Percentiles rank a stretch among this genome's conserved stretches.
phyloP scores from a whole-genome alignment of 2,797 vertebrate species.

The Gorsachius magnificus region DNA sequence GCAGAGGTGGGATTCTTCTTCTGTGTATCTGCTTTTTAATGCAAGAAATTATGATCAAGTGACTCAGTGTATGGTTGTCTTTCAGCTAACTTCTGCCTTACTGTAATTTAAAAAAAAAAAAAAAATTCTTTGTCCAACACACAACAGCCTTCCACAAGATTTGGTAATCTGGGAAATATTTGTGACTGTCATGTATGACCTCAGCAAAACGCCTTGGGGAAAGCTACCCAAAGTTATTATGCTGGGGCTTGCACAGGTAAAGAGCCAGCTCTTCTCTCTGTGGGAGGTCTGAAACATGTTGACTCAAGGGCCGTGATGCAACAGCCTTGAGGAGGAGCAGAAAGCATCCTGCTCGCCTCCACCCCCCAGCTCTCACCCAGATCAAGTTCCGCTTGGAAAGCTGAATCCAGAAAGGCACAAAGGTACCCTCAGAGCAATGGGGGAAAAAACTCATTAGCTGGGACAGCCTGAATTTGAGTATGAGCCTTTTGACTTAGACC shows the following conservation, averaged over 20 bases:
- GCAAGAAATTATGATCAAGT: not conserved
- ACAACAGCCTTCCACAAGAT: not conserved
- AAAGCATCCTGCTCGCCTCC: not conserved
- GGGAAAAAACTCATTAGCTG: not conserved
- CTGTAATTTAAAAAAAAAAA: not conserved
- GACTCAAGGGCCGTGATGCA: not conserved
- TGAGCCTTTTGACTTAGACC: not conserved
- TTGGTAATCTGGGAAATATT: conserved; percentile 8
- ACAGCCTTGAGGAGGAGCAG: conserved; percentile 4
- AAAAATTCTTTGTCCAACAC: not conserved
- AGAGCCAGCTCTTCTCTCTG: not conserved
- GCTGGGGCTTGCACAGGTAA: not conserved
- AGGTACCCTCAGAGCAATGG: not conserved
- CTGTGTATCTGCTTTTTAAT: not conserved
- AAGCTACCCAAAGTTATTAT: not conserved
- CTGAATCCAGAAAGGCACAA: not conserved
- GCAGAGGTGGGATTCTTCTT: not conserved
- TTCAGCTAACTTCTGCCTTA: not conserved
- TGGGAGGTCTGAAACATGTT: conserved; percentile 54
- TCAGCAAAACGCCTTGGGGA: not conserved
- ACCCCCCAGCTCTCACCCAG: not conserved
- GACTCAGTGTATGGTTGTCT: not conserved
- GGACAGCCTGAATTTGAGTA: not conserved
- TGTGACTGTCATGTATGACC: not conserved
- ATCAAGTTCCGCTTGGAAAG: not conserved